A percentile compares a stretch with the other conserved stretches of the same genome.
Conservation (phyloP, 2,113 vertebrate genomes). For the Gadus macrocephalus region DNA sequence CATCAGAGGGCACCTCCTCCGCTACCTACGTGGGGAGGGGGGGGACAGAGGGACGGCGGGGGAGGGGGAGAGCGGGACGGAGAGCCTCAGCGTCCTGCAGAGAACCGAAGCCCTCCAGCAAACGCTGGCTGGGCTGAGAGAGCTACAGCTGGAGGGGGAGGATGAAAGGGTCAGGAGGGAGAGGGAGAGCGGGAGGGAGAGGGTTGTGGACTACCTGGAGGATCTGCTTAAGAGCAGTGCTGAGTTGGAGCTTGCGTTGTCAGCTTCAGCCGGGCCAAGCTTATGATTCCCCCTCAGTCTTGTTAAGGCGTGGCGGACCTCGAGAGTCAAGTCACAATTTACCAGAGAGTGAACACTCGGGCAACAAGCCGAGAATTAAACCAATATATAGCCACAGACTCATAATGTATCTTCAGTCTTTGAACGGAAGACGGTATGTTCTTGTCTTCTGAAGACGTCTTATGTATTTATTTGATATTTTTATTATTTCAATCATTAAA, state of each 20-base stretch:
- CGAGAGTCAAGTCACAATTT: too few relatives aligned
- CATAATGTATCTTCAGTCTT: too few relatives aligned
- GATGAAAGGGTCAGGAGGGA: conserved; percentile 16
- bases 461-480: too few relatives aligned
- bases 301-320: too few relatives aligned
- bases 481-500: too few relatives aligned
- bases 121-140: conserved; percentile 69
- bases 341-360: too few relatives aligned
- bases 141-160: conserved; percentile 43
- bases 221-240: conserved; percentile 67
- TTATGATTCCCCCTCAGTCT: too few relatives aligned
- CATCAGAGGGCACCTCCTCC: conserved; percentile 73
- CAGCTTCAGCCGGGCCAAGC: not conserved
- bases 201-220: conserved; percentile 71
- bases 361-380: too few relatives aligned
- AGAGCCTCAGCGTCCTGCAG: conserved; percentile 47
- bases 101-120: conserved; percentile 62
- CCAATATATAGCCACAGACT: too few relatives aligned
- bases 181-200: conserved; percentile 26
- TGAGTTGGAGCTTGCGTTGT: conserved; percentile 15
- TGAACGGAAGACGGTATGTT: too few relatives aligned
- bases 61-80: conserved; percentile 39
- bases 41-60: conserved; percentile 35
- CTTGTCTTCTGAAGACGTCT: too few relatives aligned
- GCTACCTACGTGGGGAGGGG: conserved; percentile 71